Base-by-base conservation (phyloP, 2,113 vertebrate genomes). In the Noturus placidus region DNA sequence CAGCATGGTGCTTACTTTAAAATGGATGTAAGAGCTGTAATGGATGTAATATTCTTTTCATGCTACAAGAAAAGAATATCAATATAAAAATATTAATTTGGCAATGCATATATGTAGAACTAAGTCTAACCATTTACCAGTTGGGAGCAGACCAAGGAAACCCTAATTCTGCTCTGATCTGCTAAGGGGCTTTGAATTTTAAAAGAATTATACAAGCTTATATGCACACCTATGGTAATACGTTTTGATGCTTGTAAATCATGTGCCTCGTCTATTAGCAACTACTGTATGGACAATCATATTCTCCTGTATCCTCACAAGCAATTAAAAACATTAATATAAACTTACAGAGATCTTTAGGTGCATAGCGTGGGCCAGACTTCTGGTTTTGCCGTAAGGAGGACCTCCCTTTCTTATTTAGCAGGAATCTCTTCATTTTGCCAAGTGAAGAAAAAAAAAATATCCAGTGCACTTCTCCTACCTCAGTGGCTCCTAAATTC, bases 301-400 rank as follows among this genome's bases (percentile, higher is more conserved):
- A 38, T 22, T 84, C 50, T n/a, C 38, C 72, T 59, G 52, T 25
- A 15, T 61, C 25, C 17, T 63, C 35, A 72, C 17, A 42, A 70
- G 17, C 20, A 65, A 57, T 38, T 57, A 38, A 85, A 63, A 79
- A 35, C 54, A 56, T 30, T 13, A 25, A 38, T 52, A 86, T 78
- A 87, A 91, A 97, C 96, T 97, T 95, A 97, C 96, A 95, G 95
- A 96, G 95, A 89, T 96, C 94, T 90, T 94, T 94, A 42, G 95
- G 88, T 88, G 94, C 93, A 92, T 87, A 85, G 22, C 93, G 92
- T 4, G 92, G 91, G 76, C 90, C 91, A 79, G 91, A 25, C 90
- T 88, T 94, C 72, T 88, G 87, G 94, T 91, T 94, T 91, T 94
- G 92, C 19, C 91, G 90, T 10, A 93, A 92, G 2, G 90, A 94